A percentile compares a stretch with the other conserved stretches of the same genome.
Evolutionary conservation across 1,140 invertebrate genomes (phyloP).

Genomic region (Diabrotica virgifera): DNA sequence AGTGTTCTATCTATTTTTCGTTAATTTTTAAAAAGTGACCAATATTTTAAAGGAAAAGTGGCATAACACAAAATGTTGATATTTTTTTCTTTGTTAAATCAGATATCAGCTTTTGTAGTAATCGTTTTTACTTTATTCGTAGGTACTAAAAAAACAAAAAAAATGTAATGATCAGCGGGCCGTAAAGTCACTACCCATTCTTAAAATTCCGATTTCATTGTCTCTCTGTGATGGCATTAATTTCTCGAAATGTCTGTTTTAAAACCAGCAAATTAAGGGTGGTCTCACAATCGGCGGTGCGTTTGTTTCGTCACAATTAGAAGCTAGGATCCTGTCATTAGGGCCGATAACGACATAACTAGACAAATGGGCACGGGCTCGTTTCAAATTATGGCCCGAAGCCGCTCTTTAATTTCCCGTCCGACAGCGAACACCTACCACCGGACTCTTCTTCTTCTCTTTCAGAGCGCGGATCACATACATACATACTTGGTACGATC

Average conservation of each 20-base stretch:
- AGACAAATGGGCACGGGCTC: constrained; percentile 46
- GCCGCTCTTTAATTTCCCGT: constrained; percentile 43
- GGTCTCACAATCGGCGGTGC: constrained; percentile 37
- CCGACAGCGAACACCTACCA: constrained; percentile 39
- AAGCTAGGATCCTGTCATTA: constrained; percentile 44
- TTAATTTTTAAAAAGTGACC: too few relatives aligned
- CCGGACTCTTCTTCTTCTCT: constrained; percentile 13
- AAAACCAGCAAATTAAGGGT: constrained; percentile 33
- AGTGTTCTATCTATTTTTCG: too few relatives aligned
- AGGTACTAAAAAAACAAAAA: too few relatives aligned
- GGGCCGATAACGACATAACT: constrained; percentile 44
- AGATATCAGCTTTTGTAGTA: too few relatives aligned
- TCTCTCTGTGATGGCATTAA: background rate
- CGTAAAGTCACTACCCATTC: background rate
- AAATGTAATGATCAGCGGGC: too few relatives aligned
- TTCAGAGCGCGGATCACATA: background rate
- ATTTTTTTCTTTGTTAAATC: too few relatives aligned
- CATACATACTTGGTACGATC: too few relatives aligned
- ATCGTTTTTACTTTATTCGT: too few relatives aligned
- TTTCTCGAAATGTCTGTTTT: constrained; percentile 30
- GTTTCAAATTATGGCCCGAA: constrained; percentile 42
- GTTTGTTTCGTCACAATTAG: constrained; percentile 38
- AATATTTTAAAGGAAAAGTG: too few relatives aligned
- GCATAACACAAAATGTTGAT: too few relatives aligned
- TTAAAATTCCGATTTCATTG: background rate